Evolutionary conservation across 2,113 vertebrate genomes (phyloP), one percentile per base, ranked within the genome.

Genomic region (Dinomys branickii): DNA sequence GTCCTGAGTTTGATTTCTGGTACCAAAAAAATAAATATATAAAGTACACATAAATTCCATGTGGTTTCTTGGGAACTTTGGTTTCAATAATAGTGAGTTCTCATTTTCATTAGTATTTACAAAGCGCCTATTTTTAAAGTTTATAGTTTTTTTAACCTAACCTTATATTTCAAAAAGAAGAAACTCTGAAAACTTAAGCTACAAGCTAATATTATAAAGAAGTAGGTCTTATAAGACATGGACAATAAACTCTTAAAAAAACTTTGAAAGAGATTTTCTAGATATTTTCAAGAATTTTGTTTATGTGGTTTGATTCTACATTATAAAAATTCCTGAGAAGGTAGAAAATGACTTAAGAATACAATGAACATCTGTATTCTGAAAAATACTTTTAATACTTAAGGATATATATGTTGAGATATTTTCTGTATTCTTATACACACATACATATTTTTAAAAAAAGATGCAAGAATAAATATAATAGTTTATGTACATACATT

Each of bases 171-270:
- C 5, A 71, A 85, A 83, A 93, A 85, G 44, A 90, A 9, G 47
- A 95, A 22, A 54, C 3, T 47, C 91, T 84, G 69, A 69, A 88
- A 77, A 61, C 7, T 77, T 67, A 81, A 73, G 33, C 17, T 69
- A 77, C 88, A 94, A 59, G 44, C 1, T 92, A 35, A 50, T 71
- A 65, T 56, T 82, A 94, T 71, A 89, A n/a, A 71, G 85, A 89
- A 96, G 33, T 71, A 50, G 24, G 83, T 52, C 59, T 88, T 83
- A 56, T 80, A 83, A 94, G 71, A 92, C 33, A 86, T 14, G 30
- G 33, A 71, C 44, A 90, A 83, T 89, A 93, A 94, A 83, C 50
- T 90, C 24, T 41, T 85, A 35, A 63, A 61, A n/a, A 94, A 87
- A 87, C 83, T 84, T 41, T 78, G 33, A 85, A 63, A 67, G 30